Evolutionary conservation across 2,888 invertebrate genomes (phyloP), one percentile per base, ranked within the genome.

Genomic region (Megamerina dolium): DNA sequence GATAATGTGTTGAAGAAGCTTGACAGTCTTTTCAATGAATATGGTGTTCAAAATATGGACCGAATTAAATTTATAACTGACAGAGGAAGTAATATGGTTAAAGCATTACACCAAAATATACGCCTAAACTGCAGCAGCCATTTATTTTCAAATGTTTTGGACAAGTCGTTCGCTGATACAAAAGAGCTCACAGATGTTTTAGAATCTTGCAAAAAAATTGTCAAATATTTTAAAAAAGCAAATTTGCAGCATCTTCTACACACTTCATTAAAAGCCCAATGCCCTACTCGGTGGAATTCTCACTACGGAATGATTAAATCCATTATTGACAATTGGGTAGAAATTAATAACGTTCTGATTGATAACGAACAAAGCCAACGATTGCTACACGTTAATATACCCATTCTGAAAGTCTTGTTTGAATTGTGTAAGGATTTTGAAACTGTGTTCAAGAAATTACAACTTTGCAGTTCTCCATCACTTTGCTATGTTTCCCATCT

Each of bases 271-370:
- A 50, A 46, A 31, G 47, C 16, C 14, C 31, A 30, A 30, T 50
- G 46, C 16, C 32, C 36, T 3, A 49, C 44, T 4, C 47, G 47
- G 2, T 49, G 51, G 45, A 51, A 46, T 31, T 51, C 48, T 1
- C 42, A 49, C 19, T 52, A 37, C 23, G 36, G 26, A 9, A 48
- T 48, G 51, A 10, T 45, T 3, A 48, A 51, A 29, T 46, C 46
- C 9, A 50, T 50, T 27, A 23, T 40, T 14, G 48, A 48, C 18
- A 51, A 44, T 44, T 51, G 45, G 46, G 35, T 35, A n/a, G 10
- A 40, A 16, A 45, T 52, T 10, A 47, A 43, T 18, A 33, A 43
- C 30, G 10, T 46, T 10, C 18, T 45, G 4, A 37, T 30, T 14
- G 44, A 44, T 17, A 46, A 27, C 2, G 43, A 45, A 30, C 40